A percentile compares a stretch with the other conserved stretches of the same genome.
These are phyloP conservation scores for Halichoeres trimaculatus DNA, from an alignment of 2,113 vertebrate genomes.

Conservation along the genomic window DNA sequence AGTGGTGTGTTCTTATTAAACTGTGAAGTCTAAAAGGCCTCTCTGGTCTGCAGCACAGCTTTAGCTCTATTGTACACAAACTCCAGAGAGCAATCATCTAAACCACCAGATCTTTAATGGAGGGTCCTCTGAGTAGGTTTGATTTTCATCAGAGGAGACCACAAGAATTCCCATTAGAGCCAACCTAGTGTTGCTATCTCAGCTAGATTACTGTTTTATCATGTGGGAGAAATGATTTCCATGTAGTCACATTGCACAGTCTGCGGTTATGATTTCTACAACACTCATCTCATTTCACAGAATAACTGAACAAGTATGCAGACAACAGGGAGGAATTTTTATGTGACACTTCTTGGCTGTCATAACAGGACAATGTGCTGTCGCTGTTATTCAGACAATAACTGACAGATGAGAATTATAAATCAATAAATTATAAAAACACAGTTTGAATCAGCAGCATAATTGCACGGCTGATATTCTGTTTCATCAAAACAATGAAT, in stretches of 20 bases:
- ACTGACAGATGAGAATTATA: constrained; percentile 62
- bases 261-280: constrained; percentile 57
- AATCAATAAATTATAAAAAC: constrained; percentile 11
- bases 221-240: constrained; percentile 57
- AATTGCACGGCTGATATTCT: constrained; percentile 7
- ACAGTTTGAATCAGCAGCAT: constrained; percentile 16
- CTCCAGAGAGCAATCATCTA: constrained; percentile 48
- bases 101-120: constrained; percentile 54
- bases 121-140: constrained; percentile 36
- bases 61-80: constrained; percentile 38
- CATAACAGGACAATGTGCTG: constrained; percentile 32
- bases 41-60: constrained; percentile 34
- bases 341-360: constrained; percentile 31
- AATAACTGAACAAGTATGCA: constrained; percentile 23
- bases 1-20: too few relatives aligned
- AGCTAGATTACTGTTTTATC: constrained; percentile 55
- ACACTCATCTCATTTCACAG: constrained; percentile 29
- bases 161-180: constrained; percentile 57
- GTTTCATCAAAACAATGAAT: too few relatives aligned
- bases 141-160: constrained; percentile 65
- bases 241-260: constrained; percentile 40
- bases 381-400: constrained; percentile 39
- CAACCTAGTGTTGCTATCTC: constrained; percentile 43
- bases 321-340: constrained; percentile 26
- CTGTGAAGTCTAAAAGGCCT: not conserved